phyloP scores from a whole-genome alignment of 2,797 vertebrate genomes.

The Clarias laeviceps region DNA sequence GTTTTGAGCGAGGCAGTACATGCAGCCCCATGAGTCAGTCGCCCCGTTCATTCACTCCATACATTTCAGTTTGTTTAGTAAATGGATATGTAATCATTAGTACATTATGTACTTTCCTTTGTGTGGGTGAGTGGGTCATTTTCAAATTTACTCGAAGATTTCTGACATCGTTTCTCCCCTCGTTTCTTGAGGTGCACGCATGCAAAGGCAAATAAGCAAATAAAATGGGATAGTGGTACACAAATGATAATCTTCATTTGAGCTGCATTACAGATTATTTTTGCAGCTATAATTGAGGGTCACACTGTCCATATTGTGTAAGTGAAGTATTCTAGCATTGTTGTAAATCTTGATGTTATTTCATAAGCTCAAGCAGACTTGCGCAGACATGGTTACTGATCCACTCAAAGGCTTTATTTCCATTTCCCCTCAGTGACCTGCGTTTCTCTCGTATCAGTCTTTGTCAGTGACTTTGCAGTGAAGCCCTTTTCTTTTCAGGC shows the following conservation, averaged over 20 bases:
- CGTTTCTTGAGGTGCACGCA: not conserved
- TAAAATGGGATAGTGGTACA: not conserved
- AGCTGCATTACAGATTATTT: too few species aligned
- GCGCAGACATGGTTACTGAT: not conserved
- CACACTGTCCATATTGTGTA: not conserved
- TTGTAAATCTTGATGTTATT: not conserved
- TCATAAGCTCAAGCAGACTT: not conserved
- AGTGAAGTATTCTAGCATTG: not conserved
- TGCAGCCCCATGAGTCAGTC: not conserved
- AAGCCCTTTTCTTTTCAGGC: not conserved
- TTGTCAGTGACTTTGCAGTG: constrained; percentile 23
- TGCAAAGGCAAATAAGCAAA: not conserved
- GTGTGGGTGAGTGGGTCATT: not conserved
- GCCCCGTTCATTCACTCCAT: not conserved
- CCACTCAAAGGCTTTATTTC: too few species aligned
- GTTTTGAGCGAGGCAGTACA: not conserved
- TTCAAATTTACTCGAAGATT: not conserved
- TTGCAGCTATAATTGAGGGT: not conserved
- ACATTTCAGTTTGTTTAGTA: too few species aligned
- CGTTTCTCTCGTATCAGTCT: not conserved
- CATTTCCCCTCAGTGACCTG: constrained; percentile 33
- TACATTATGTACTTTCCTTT: not conserved
- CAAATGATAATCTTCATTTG: not conserved
- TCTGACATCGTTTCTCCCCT: not conserved
- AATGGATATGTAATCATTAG: not conserved